Conservation (phyloP, 2,888 invertebrate genomes). For the Lochmaea capreae region DNA sequence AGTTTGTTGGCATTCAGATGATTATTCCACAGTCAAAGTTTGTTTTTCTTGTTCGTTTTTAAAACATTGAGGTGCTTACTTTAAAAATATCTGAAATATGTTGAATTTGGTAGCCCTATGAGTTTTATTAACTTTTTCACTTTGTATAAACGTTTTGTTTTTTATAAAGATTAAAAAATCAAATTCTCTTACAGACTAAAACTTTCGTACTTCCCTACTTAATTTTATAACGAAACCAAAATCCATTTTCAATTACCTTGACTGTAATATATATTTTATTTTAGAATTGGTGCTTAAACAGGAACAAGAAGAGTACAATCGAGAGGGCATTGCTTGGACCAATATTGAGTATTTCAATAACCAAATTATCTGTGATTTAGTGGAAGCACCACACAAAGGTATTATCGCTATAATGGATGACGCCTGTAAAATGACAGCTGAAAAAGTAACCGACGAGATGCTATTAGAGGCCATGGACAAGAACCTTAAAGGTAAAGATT, state of each 20-base stretch:
- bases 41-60: no score
- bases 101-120: no score
- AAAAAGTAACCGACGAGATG: slow-evolving; percentile 87
- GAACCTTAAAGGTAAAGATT: slow-evolving; percentile 71
- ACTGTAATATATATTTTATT: slow-evolving; percentile 46
- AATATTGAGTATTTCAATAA: slow-evolving; percentile 98
- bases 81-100: no score
- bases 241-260: no score
- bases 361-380: slow-evolving; percentile 93
- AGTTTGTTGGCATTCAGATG: not conserved
- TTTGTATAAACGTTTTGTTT: no score
- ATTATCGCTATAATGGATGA: slow-evolving; percentile 94
- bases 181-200: no score
- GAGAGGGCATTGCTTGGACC: slow-evolving; percentile 96
- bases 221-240: no score
- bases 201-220: no score
- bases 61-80: no score
- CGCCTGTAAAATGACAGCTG: slow-evolving; percentile 91
- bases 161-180: no score
- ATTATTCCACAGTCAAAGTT: not conserved
- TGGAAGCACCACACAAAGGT: slow-evolving; percentile 94
- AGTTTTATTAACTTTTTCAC: no score
- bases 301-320: slow-evolving; percentile 96
- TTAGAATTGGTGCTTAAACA: slow-evolving; percentile 95
- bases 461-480: slow-evolving; percentile 94